A percentile compares a stretch with the other conserved stretches of the same genome.
phyloP scores from a whole-genome alignment of 1,140 invertebrate species.

The Lerema accius region DNA sequence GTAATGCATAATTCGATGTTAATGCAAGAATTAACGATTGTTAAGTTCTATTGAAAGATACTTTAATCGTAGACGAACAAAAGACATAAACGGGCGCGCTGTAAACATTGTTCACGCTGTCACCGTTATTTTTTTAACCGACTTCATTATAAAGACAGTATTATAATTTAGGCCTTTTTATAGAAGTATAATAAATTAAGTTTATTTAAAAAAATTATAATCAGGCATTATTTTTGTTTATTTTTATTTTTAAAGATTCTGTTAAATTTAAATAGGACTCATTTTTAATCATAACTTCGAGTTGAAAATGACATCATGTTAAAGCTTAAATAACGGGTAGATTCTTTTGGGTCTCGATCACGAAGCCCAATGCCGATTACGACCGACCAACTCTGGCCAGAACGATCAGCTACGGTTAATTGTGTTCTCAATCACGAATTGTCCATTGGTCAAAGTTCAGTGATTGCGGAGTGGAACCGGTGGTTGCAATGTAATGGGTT shows the following conservation, averaged over 20 bases:
- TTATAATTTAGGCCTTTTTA: too few species aligned
- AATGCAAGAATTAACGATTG: too few species aligned
- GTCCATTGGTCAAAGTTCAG: slow-evolving; percentile 35
- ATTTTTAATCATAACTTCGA: slow-evolving; percentile 32
- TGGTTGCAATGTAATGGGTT: slow-evolving; percentile 13
- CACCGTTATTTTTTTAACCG: slow-evolving; percentile 36
- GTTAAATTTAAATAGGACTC: too few species aligned
- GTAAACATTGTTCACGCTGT: slow-evolving; percentile 13
- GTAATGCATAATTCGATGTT: too few species aligned
- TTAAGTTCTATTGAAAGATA: too few species aligned
- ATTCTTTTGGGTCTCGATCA: slow-evolving; percentile 45
- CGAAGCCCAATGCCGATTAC: slow-evolving; percentile 49
- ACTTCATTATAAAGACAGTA: slow-evolving; percentile 12
- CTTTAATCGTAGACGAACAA: slow-evolving; percentile 44
- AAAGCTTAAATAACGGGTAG: slow-evolving; percentile 53
- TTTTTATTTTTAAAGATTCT: too few species aligned
- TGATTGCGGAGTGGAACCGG: slow-evolving; percentile 12
- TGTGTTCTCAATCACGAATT: slow-evolving; percentile 46
- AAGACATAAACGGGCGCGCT: slow-evolving; percentile 46
- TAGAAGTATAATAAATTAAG: too few species aligned
- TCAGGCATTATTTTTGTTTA: too few species aligned
- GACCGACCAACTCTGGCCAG: slow-evolving; percentile 43
- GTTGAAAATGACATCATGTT: slow-evolving; percentile 50
- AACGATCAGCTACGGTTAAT: slow-evolving; percentile 42
- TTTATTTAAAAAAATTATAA: too few species aligned